phyloP scores from a whole-genome alignment of 2,113 vertebrate genomes.

The Entelurus aequoreus region DNA sequence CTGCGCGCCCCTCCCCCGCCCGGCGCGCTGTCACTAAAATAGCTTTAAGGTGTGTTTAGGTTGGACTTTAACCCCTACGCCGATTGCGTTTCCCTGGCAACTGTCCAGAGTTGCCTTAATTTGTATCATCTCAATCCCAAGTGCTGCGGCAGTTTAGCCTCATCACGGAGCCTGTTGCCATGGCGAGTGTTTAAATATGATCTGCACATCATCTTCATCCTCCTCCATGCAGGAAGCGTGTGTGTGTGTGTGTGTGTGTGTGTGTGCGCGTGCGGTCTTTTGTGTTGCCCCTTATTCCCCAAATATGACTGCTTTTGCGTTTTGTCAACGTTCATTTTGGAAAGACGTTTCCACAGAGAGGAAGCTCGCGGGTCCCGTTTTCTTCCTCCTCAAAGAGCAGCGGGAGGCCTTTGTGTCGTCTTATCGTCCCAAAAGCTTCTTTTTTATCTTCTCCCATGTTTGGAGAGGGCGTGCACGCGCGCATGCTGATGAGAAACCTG shows the following conservation, averaged over 20 bases:
- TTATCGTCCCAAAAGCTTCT: conserved; percentile 65
- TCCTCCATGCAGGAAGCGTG: not conserved
- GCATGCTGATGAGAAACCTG: conserved; percentile 53
- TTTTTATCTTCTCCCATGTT: conserved; percentile 26
- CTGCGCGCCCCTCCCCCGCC: conserved; percentile 23
- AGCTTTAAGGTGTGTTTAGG: conserved; percentile 73
- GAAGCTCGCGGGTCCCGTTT: conserved; percentile 40
- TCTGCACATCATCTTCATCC: conserved; percentile 49
- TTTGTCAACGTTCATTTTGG: conserved; percentile 26
- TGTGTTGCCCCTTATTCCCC: not conserved
- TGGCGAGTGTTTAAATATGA: conserved; percentile 70
- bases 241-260: conserved; percentile 1
- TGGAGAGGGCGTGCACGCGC: conserved; percentile 48
- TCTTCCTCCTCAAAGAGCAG: conserved; percentile 36
- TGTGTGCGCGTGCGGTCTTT: conserved; percentile 11
- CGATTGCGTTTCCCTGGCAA: conserved; percentile 64
- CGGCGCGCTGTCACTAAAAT: conserved; percentile 61
- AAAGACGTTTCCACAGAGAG: conserved; percentile 24
- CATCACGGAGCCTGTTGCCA: conserved; percentile 70
- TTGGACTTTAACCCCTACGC: conserved; percentile 70
- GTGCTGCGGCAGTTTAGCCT: conserved; percentile 62
- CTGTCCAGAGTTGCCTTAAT: conserved; percentile 66
- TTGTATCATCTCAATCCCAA: conserved; percentile 68
- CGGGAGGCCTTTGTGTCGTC: conserved; percentile 46
- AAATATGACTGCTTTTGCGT: not conserved